Evolutionary conservation across 1,140 invertebrate genomes (phyloP).

Genomic region (Planococcus citri): DNA sequence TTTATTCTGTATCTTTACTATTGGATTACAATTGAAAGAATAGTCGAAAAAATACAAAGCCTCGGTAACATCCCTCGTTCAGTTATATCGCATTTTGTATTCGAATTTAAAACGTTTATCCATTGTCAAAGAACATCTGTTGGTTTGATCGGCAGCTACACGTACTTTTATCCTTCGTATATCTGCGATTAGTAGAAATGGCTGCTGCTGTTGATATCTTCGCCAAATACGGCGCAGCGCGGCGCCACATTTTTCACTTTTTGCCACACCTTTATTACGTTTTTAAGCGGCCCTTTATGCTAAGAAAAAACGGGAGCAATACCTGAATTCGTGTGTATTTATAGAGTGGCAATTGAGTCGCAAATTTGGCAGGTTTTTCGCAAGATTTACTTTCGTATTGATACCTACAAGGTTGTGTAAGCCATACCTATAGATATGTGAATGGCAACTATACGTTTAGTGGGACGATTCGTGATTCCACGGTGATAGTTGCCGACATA

Average conservation of each 20-base stretch:
- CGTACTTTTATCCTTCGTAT: slow-evolving; percentile 12
- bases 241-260: slow-evolving; percentile 15
- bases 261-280: background rate
- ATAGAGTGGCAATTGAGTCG: background rate
- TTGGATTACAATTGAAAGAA: slow-evolving; percentile 17
- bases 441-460: too few species aligned
- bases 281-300: background rate
- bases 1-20: slow-evolving; percentile 17
- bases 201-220: background rate
- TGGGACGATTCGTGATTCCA: too few species aligned
- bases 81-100: slow-evolving; percentile 5
- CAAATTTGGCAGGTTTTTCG: background rate
- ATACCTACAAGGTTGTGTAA: too few species aligned
- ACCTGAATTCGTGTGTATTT: background rate
- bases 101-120: slow-evolving; percentile 17
- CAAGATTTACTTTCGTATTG: background rate
- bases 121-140: slow-evolving; percentile 18
- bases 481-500: too few species aligned
- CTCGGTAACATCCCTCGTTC: background rate
- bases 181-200: background rate
- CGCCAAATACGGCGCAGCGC: slow-evolving; percentile 3
- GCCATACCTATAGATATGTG: too few species aligned
- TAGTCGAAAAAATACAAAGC: slow-evolving; percentile 14
- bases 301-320: background rate
- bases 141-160: slow-evolving; percentile 9